Evolutionary conservation across 2,797 vertebrate species (phyloP).

Genomic region (Gallinago nigripennis): DNA sequence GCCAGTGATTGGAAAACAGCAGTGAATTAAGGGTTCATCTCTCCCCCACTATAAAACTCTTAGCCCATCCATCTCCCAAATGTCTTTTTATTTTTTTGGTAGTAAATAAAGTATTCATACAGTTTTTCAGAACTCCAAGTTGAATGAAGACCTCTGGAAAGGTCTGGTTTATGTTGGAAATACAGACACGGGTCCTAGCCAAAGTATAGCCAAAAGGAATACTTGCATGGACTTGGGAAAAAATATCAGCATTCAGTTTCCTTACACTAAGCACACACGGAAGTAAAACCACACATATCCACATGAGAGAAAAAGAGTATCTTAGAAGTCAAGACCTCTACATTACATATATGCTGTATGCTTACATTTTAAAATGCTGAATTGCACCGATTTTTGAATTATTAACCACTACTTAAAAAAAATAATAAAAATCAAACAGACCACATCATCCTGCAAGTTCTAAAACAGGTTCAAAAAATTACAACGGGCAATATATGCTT

Average conservation of each 20-base stretch:
- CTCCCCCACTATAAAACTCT: neutral
- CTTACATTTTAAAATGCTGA: neutral
- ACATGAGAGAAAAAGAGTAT: neutral
- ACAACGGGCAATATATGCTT: neutral
- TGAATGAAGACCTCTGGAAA: neutral
- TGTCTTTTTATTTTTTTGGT: neutral
- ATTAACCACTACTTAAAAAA: neutral
- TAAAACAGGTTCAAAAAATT: neutral
- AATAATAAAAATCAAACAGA: neutral
- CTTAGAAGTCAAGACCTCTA: neutral
- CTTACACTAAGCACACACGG: neutral
- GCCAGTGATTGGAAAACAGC: neutral
- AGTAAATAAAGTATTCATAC: neutral
- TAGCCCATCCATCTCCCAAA: neutral
- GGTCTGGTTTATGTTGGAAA: neutral
- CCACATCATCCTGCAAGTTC: neutral
- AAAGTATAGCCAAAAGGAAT: fast-evolving
- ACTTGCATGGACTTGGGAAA: neutral
- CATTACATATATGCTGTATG: neutral
- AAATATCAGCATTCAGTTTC: neutral
- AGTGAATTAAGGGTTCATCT: neutral
- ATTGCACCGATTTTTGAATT: neutral
- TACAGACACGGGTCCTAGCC: neutral
- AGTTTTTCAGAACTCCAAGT: neutral
- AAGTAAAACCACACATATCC: neutral